Evolutionary conservation across 2,888 invertebrate species (phyloP).

Genomic region (Rosalia funebris): DNA sequence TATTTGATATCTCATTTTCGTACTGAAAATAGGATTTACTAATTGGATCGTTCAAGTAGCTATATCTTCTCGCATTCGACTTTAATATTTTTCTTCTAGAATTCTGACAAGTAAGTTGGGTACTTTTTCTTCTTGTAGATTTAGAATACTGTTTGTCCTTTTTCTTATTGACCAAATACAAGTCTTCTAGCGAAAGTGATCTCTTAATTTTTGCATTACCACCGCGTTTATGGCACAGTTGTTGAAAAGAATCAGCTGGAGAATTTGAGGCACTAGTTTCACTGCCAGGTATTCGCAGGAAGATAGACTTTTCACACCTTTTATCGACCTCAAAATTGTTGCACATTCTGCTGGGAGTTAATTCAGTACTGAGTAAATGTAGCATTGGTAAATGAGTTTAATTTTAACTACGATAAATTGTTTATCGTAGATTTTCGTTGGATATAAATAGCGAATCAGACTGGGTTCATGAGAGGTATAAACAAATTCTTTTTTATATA

Average conservation of each 20-base stretch:
- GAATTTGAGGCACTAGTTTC: constrained; percentile 13
- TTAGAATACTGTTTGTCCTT: constrained; percentile 18
- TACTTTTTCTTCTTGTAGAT: constrained; percentile 30
- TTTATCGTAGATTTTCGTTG: constrained; percentile 31
- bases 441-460: constrained; percentile 40
- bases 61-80: background rate
- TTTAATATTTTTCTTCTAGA: constrained; percentile 16
- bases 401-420: constrained; percentile 35
- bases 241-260: background rate
- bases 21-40: background rate
- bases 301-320: constrained; percentile 23
- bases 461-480: constrained; percentile 28
- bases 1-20: constrained; percentile 11
- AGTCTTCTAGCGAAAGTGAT: constrained; percentile 36
- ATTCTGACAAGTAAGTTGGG: constrained; percentile 24
- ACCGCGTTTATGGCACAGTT: background rate
- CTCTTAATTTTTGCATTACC: constrained; percentile 14
- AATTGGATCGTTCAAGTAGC: background rate
- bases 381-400: constrained; percentile 31
- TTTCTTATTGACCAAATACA: constrained; percentile 13
- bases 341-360: constrained; percentile 27
- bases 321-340: constrained; percentile 17
- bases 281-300: constrained; percentile 30
- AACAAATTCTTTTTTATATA: constrained; percentile 31
- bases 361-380: constrained; percentile 12